Evolutionary conservation across 2,113 vertebrate species (phyloP).

Genomic region (Capricornis sumatraensis): DNA sequence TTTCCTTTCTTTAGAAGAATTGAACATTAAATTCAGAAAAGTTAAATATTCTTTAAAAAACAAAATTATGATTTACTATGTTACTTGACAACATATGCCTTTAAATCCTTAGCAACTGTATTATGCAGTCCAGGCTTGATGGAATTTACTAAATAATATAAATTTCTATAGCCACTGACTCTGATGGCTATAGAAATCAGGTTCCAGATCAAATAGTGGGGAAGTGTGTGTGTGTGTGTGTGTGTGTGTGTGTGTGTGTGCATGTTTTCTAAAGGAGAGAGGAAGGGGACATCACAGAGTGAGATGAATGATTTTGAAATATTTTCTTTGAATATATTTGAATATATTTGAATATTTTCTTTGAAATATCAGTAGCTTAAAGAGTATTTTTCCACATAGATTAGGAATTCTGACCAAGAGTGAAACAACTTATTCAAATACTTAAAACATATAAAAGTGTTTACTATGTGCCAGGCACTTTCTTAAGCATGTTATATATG

Average conservation of each 20-base stretch:
- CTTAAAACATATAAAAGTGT: background rate
- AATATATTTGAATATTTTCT: too few relatives aligned
- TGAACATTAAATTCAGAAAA: slow-evolving; percentile 8
- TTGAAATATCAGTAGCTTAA: background rate
- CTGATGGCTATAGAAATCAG: background rate
- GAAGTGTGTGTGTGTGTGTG: background rate
- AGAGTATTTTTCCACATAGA: background rate
- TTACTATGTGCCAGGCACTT: background rate
- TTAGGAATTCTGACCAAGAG: background rate
- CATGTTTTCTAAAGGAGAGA: background rate
- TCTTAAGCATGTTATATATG: background rate
- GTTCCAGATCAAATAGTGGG: background rate
- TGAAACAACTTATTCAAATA: background rate
- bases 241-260: background rate
- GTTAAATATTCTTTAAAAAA: background rate
- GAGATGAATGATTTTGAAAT: background rate
- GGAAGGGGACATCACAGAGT: background rate
- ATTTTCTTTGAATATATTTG: too few relatives aligned
- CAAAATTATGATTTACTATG: background rate
- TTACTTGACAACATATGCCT: background rate
- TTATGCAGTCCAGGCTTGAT: background rate
- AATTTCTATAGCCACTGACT: background rate
- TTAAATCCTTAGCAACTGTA: background rate
- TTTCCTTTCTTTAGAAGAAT: background rate
- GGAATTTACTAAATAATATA: background rate